A percentile compares a stretch with the other conserved stretches of the same genome.
These are phyloP conservation scores for Mellivora capensis DNA, from an alignment of 2,113 vertebrate species.

Conservation along the genomic window DNA sequence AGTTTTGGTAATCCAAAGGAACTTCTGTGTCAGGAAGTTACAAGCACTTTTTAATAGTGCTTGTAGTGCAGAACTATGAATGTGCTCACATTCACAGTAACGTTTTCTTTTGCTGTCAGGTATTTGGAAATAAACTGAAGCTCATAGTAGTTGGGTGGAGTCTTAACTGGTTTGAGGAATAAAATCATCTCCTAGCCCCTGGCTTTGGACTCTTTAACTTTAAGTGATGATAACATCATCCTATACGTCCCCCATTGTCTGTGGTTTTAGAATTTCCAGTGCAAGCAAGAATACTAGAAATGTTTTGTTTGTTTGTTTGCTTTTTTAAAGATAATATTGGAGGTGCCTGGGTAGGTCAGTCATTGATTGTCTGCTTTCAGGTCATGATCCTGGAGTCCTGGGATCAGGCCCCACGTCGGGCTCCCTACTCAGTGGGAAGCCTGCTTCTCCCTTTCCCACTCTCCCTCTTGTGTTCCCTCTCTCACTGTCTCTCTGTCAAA, in stretches of 20 bases:
- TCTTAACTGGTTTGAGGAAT: neutral
- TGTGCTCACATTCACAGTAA: neutral
- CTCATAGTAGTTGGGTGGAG: neutral
- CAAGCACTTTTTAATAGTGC: neutral
- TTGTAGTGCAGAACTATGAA: neutral
- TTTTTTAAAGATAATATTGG: neutral
- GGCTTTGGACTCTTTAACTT: neutral
- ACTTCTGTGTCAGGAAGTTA: neutral
- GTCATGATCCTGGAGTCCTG: too few relatives aligned
- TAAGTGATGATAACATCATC: neutral
- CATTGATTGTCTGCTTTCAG: too few relatives aligned
- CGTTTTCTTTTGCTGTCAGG: neutral
- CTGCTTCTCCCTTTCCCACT: too few relatives aligned
- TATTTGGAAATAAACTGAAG: neutral
- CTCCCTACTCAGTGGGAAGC: too few relatives aligned
- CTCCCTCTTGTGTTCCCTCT: too few relatives aligned
- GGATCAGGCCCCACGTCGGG: too few relatives aligned
- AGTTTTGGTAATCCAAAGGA: neutral
- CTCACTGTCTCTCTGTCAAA: too few relatives aligned
- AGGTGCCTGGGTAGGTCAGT: too few relatives aligned
- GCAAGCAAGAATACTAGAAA: constrained; percentile 5
- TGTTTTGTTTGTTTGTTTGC: neutral
- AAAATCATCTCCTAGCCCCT: neutral
- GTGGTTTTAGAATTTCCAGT: neutral
- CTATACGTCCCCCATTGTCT: neutral